Percentiles rank a stretch among this genome's conserved stretches.
Evolutionary conservation across 1,140 invertebrate species (phyloP).

Genomic region (Drosophila lowei): DNA sequence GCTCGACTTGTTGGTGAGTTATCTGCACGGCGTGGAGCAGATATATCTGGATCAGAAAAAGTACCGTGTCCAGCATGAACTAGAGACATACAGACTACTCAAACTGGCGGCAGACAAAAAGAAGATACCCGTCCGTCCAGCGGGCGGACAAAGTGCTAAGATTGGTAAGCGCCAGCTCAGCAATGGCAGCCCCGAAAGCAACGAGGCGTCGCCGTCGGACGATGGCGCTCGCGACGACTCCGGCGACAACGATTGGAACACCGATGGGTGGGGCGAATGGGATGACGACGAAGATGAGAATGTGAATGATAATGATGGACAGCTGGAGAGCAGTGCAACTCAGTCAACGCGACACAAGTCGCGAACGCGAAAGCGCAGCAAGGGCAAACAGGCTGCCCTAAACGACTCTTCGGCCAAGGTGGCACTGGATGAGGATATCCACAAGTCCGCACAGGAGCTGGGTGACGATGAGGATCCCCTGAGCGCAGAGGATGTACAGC

Average conservation of each 20-base stretch:
- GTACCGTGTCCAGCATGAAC: constrained; percentile 91
- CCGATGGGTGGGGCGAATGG: constrained; percentile 63
- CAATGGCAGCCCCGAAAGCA: constrained; percentile 15
- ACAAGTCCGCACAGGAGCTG: constrained; percentile 62
- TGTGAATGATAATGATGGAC: constrained; percentile 10
- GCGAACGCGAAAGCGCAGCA: constrained; percentile 54
- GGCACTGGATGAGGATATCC: constrained; percentile 73
- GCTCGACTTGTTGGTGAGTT: constrained; percentile 89
- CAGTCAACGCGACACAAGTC: constrained; percentile 28
- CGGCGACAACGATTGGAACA: constrained; percentile 60
- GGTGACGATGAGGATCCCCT: constrained; percentile 85
- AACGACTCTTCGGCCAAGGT: constrained; percentile 69
- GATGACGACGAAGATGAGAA: constrained; percentile 46
- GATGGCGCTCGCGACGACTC: constrained; percentile 8
- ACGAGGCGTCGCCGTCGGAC: background rate
- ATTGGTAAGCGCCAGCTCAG: constrained; percentile 26
- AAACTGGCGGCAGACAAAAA: constrained; percentile 86
- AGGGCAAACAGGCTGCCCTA: background rate
- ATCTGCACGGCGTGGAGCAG: constrained; percentile 93
- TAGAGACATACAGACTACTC: constrained; percentile 92
- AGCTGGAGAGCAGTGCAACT: background rate
- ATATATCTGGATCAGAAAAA: constrained; percentile 95
- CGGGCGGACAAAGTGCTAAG: constrained; percentile 47
- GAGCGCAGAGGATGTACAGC: constrained; percentile 94
- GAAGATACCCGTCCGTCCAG: constrained; percentile 76